Base-by-base conservation (phyloP, 2,888 invertebrate species). In the Sphaeridia pumilis region DNA sequence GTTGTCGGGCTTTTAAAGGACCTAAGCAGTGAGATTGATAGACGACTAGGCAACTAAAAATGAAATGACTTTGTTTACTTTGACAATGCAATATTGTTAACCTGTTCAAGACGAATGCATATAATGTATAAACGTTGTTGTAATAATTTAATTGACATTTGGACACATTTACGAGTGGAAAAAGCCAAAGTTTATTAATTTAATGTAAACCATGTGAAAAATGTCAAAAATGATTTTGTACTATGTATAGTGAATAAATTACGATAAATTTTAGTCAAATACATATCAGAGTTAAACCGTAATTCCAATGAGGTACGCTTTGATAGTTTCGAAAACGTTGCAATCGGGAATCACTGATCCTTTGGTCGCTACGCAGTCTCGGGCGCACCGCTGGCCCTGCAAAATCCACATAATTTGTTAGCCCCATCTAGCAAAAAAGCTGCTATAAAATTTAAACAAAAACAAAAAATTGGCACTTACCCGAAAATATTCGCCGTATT, bases 401-500 rank as follows among this genome's bases (percentile, higher is more conserved):
- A 38, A 34, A 17, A 46, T 31, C 21, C 5, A 28, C 17, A 44
- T n/a, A 44, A 42, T 17, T 17, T 25, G 26, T 31, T 31, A 31
- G 31, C 31, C 7, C 7, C 31, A 31, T 31, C 31, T 31, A 31
- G 14, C 10, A 31, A 10, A 7, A 31, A 31, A 31, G 12, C 12
- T 7, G 7, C 38, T 38, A 7, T 17, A 17, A 7, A 5, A 38
- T 38, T 38, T 20, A 14, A 7, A 7, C 7, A 38, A 38, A n/a
- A n/a, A n/a, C n/a, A n/a, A n/a, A n/a, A n/a, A n/a, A n/a, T 10
- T 14, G 31, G 31, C 10, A 22, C 35, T 51, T 51, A 51, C 51
- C 36, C 35, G 68, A 65, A 75, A 74, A 63, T 72, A 74, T n/a
- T 69, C 70, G 2, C 74, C 74, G 59, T 71, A 74, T 71, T 74